phyloP scores from a whole-genome alignment of 1,140 invertebrate genomes.

The Prorops nasuta region DNA sequence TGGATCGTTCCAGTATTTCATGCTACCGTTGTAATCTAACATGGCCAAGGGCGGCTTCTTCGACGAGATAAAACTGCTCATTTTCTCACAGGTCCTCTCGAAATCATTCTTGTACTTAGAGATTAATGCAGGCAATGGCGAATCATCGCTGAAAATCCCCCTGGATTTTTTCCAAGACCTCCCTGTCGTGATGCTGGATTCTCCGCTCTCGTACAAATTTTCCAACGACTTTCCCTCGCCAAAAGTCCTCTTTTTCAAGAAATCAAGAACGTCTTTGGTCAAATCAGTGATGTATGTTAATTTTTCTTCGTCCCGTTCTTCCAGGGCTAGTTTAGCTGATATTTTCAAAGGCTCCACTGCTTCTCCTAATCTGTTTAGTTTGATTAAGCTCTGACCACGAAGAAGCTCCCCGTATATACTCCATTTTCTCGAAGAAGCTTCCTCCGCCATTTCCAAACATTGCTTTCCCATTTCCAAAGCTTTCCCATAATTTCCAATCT shows the following conservation, averaged over 20 bases:
- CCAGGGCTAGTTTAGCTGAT: slow-evolving; percentile 18
- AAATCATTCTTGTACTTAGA: too few species aligned
- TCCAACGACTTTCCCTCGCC: too few species aligned
- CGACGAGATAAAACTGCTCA: too few species aligned
- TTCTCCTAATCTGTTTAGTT: slow-evolving; percentile 22
- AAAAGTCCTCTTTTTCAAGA: slow-evolving; percentile 12
- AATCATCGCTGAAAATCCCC: too few species aligned
- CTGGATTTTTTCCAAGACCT: too few species aligned
- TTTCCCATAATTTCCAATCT: slow-evolving; percentile 20
- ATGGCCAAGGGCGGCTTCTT: too few species aligned
- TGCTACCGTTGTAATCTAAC: too few species aligned
- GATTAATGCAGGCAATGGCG: too few species aligned
- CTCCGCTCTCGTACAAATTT: too few species aligned
- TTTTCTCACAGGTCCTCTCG: too few species aligned
- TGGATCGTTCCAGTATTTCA: too few species aligned
- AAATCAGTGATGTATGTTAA: slow-evolving; percentile 32
- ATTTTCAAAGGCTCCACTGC: slow-evolving; percentile 26
- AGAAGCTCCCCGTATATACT: slow-evolving; percentile 32
- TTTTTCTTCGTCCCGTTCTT: slow-evolving; percentile 22
- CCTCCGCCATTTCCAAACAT: slow-evolving; percentile 24
- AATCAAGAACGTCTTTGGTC: slow-evolving; percentile 21
- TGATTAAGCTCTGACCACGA: slow-evolving; percentile 25
- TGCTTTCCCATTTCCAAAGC: slow-evolving; percentile 20
- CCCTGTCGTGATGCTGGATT: too few species aligned
- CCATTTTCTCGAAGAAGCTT: slow-evolving; percentile 35